phyloP scores from a whole-genome alignment of 2,888 invertebrate species.

The Hesperia comma region DNA sequence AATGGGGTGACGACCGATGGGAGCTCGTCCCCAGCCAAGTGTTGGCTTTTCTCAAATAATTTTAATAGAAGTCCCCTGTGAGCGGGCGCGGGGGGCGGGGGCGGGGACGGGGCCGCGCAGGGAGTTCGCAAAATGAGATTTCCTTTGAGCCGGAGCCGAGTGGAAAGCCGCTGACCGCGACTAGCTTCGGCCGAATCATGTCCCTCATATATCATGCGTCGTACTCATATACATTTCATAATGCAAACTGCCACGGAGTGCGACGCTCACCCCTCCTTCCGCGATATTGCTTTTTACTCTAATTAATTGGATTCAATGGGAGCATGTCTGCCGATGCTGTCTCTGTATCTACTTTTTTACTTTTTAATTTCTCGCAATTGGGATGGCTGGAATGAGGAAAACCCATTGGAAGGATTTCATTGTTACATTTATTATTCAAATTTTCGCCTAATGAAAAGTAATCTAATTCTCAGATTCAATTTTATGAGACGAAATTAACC shows the following conservation, averaged over 20 bases:
- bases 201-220: slow-evolving; percentile 66
- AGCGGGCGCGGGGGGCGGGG: slow-evolving; percentile 46
- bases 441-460: no score
- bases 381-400: slow-evolving; percentile 10
- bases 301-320: slow-evolving; percentile 29
- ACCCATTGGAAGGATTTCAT: neutral
- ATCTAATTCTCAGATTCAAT: no score
- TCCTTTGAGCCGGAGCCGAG: slow-evolving; percentile 73
- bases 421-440: no score
- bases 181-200: slow-evolving; percentile 58
- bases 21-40: slow-evolving; percentile 48
- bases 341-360: slow-evolving; percentile 24
- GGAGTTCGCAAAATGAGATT: slow-evolving; percentile 75
- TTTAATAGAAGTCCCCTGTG: slow-evolving; percentile 75
- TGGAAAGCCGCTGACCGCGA: slow-evolving; percentile 66
- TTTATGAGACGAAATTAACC: no score
- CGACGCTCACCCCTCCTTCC: slow-evolving; percentile 5
- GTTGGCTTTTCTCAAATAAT: slow-evolving; percentile 77
- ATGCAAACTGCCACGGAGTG: slow-evolving; percentile 44
- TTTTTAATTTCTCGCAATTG: slow-evolving; percentile 34
- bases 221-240: slow-evolving; percentile 48
- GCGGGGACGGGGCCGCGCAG: slow-evolving; percentile 42
- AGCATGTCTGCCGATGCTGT: slow-evolving; percentile 10
- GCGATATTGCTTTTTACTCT: slow-evolving; percentile 29
- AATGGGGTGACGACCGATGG: slow-evolving; percentile 53